These are phyloP conservation scores for Zaprionus bogoriensis DNA, from an alignment of 2,888 invertebrate species.

Conservation along the genomic window DNA sequence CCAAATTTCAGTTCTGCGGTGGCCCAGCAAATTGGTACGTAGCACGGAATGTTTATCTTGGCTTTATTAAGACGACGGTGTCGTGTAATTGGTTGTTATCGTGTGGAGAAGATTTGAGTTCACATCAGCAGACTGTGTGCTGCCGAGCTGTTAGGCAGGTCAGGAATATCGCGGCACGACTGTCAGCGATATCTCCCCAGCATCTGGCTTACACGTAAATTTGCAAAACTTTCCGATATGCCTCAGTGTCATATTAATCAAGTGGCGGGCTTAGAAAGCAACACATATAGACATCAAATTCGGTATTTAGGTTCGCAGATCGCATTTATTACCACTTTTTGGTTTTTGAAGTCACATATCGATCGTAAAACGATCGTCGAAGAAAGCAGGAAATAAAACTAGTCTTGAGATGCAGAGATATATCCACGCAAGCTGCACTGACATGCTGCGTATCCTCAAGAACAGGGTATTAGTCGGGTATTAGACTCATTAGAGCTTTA, in stretches of 20 bases:
- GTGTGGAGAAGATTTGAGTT: background rate
- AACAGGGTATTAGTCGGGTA: background rate
- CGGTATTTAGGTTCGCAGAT: background rate
- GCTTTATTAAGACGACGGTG: background rate
- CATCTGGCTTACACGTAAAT: background rate
- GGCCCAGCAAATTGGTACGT: background rate
- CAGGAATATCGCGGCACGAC: background rate
- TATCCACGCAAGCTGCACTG: background rate
- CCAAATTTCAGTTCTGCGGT: background rate
- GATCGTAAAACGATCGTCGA: background rate
- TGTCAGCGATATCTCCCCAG: background rate
- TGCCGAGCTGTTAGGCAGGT: too few species aligned
- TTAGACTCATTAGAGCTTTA: constrained; percentile 21
- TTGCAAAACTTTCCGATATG: background rate
- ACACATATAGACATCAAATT: background rate
- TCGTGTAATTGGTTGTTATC: background rate
- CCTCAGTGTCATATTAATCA: background rate
- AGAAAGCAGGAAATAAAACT: constrained; percentile 1
- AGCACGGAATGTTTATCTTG: background rate
- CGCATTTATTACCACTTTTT: background rate
- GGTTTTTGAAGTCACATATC: background rate
- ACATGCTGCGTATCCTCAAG: background rate
- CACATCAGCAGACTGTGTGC: background rate
- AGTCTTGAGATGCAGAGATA: background rate
- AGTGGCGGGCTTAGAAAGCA: background rate